phyloP scores from a whole-genome alignment of 1,140 invertebrate genomes.

The Sitophilus oryzae region DNA sequence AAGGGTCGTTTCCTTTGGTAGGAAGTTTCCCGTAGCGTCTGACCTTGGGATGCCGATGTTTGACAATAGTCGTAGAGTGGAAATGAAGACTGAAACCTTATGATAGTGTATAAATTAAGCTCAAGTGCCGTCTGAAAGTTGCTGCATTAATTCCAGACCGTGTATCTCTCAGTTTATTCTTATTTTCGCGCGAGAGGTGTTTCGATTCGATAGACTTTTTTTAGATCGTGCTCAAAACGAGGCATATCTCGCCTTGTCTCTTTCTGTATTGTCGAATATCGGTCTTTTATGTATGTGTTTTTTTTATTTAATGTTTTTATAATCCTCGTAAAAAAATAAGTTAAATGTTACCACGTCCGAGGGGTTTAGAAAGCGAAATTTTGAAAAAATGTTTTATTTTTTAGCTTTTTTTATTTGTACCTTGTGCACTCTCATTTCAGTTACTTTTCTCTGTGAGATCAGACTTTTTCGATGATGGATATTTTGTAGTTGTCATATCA shows the following conservation, averaged over 20 bases:
- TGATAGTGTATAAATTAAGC: conserved; percentile 28
- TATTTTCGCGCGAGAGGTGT: too few species aligned
- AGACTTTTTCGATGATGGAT: conserved; percentile 13
- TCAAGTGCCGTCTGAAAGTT: conserved; percentile 34
- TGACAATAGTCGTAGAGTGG: conserved; percentile 33
- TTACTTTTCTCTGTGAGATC: conserved; percentile 15
- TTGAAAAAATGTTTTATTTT: conserved; percentile 2
- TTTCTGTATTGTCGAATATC: conserved; percentile 12
- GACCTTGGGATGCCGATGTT: too few species aligned
- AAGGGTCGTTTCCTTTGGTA: too few species aligned
- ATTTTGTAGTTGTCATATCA: conserved; percentile 23
- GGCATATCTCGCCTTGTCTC: too few species aligned
- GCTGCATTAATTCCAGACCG: too few species aligned
- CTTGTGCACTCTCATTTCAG: conserved; percentile 12
- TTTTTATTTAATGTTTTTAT: background rate
- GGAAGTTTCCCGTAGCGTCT: too few species aligned
- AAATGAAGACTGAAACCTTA: conserved; percentile 34
- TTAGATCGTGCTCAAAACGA: too few species aligned
- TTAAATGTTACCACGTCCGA: conserved; percentile 4
- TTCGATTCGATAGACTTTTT: too few species aligned
- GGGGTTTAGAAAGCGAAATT: background rate
- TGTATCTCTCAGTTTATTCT: too few species aligned
- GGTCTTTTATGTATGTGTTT: conserved; percentile 1
- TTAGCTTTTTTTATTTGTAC: background rate
- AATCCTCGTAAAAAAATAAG: background rate